Conservation (phyloP, 2,797 vertebrate genomes). For the Galago senegalensis region DNA sequence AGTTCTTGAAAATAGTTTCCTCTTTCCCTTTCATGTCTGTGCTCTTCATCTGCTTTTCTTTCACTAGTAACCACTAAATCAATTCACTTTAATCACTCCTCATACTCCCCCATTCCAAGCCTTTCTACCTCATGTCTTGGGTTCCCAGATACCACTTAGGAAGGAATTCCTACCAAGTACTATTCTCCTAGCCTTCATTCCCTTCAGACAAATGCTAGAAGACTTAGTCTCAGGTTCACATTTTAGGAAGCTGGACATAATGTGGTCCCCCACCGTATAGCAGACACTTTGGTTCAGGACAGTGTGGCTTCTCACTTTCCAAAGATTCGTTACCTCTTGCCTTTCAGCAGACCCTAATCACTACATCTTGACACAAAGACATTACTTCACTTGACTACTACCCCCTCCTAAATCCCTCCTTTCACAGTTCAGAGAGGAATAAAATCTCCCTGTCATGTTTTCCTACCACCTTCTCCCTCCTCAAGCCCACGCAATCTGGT, state of each 20-base stretch:
- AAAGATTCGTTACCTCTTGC: constrained; percentile 35
- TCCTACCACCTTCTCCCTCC: background rate
- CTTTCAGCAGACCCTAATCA: constrained; percentile 28
- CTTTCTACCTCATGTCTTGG: background rate
- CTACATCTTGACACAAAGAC: constrained; percentile 48
- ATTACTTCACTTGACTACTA: background rate
- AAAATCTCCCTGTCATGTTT: background rate
- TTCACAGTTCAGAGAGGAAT: background rate
- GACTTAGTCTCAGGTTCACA: background rate
- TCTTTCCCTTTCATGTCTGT: constrained; percentile 10
- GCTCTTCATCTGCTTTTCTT: constrained; percentile 43
- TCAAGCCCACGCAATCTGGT: background rate
- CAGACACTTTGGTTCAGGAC: background rate
- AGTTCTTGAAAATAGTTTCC: constrained; percentile 52
- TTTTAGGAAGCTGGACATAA: background rate
- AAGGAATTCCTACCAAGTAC: constrained; percentile 15
- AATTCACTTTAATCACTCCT: constrained; percentile 4
- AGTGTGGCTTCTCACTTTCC: constrained; percentile 5
- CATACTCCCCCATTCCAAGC: background rate
- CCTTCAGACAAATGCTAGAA: background rate
- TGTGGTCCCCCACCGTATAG: background rate
- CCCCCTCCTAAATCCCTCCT: background rate
- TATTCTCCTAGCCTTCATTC: background rate
- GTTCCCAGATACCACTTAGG: background rate
- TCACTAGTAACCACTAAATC: constrained; percentile 5